Evolutionary conservation across 2,113 vertebrate species (phyloP).

Genomic region (Anguilla japonica): DNA sequence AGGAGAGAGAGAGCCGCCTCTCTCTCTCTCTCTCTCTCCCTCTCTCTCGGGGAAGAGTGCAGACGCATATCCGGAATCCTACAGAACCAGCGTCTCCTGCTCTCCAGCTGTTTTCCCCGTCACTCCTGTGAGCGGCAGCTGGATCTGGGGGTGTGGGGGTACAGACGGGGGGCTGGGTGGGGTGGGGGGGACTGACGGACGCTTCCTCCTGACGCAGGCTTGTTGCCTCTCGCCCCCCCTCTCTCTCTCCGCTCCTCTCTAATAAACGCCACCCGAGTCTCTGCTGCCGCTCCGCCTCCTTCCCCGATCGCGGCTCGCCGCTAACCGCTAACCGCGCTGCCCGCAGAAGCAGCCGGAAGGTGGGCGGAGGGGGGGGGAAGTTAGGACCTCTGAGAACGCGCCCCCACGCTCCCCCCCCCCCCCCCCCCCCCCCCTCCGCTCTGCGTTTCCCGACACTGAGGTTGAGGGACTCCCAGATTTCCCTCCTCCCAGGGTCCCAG

Average conservation of each 20-base stretch:
- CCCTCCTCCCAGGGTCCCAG: neutral
- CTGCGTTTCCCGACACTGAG: no score
- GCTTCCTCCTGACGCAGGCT: neutral
- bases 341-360: slow-evolving; percentile 1
- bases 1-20: slow-evolving; percentile 47
- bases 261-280: neutral
- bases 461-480: neutral
- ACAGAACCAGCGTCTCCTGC: neutral
- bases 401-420: neutral
- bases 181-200: neutral
- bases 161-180: neutral
- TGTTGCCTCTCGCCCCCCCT: neutral
- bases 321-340: neutral
- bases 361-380: slow-evolving; percentile 12
- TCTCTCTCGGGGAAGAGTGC: slow-evolving; percentile 33
- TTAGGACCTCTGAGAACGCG: slow-evolving; percentile 28
- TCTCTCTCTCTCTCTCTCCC: slow-evolving; percentile 42
- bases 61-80: slow-evolving; percentile 27
- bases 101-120: slow-evolving; percentile 22
- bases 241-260: no score
- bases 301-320: neutral
- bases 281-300: neutral
- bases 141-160: neutral
- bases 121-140: neutral
- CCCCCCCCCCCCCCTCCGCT: slow-evolving; percentile 2